phyloP scores from a whole-genome alignment of 2,797 vertebrate species.

The Aldrovandia affinis region DNA sequence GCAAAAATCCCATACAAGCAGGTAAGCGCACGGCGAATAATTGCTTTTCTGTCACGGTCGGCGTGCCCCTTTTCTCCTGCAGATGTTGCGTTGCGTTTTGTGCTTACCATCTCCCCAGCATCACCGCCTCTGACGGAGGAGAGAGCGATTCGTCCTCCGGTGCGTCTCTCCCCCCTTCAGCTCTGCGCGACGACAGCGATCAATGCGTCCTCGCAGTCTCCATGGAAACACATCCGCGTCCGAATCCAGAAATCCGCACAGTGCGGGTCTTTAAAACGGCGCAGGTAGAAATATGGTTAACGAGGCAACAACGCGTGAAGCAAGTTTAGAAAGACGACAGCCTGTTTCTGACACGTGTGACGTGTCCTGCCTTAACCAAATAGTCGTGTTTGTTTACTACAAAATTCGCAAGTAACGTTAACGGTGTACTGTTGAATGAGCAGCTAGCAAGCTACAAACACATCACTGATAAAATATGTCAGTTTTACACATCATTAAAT shows the following conservation, averaged over 20 bases:
- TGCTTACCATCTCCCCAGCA: conserved; percentile 70
- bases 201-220: conserved; percentile 66
- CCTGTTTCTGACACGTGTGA: background rate
- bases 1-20: conserved; percentile 19
- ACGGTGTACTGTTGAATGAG: background rate
- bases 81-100: conserved; percentile 35
- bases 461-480: no score
- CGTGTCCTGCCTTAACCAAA: background rate
- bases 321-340: background rate
- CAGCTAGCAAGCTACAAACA: background rate
- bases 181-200: conserved; percentile 29
- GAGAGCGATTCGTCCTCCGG: conserved; percentile 34
- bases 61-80: conserved; percentile 47
- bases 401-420: background rate
- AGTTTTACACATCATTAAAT: no score
- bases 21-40: background rate
- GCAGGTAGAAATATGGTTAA: background rate
- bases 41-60: background rate
- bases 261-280: background rate
- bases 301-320: conserved; percentile 9
- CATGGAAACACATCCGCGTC: conserved; percentile 71
- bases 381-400: background rate
- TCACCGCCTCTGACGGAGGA: conserved; percentile 37
- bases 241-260: conserved; percentile 18
- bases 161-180: conserved; percentile 46